A percentile compares a stretch with the other conserved stretches of the same genome.
phyloP scores from a whole-genome alignment of 2,888 invertebrate species.

The Anticlea derivata region DNA sequence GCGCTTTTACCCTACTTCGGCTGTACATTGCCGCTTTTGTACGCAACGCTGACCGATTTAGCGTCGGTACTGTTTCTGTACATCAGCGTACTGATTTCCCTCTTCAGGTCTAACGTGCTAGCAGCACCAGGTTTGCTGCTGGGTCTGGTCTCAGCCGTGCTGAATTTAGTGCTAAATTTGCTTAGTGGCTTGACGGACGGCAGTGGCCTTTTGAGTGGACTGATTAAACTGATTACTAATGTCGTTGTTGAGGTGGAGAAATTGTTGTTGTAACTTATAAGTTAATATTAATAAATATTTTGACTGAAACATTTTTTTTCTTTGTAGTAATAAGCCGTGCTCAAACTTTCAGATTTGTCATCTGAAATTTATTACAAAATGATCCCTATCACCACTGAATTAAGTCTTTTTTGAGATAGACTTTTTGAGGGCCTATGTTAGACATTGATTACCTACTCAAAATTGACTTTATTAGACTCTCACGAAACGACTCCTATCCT shows the following conservation, averaged over 20 bases:
- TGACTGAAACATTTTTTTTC: background rate
- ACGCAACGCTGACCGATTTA: conserved; percentile 72
- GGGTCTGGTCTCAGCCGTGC: conserved; percentile 57
- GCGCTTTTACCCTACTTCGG: conserved; percentile 74
- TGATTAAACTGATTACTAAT: conserved; percentile 67
- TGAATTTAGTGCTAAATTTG: conserved; percentile 66
- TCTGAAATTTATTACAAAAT: no score
- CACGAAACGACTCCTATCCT: no score
- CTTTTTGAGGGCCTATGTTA: no score
- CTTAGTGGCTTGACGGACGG: conserved; percentile 69
- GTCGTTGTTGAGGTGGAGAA: conserved; percentile 72
- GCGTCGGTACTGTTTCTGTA: conserved; percentile 74
- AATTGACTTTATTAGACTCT: no score
- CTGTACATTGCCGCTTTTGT: conserved; percentile 68
- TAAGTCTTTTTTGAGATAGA: no score
- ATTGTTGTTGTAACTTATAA: conserved; percentile 49
- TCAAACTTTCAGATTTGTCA: no score
- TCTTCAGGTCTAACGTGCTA: conserved; percentile 71
- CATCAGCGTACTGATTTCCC: conserved; percentile 70
- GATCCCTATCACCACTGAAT: no score
- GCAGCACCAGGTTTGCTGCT: conserved; percentile 67
- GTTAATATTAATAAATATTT: conserved; percentile 33
- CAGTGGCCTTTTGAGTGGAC: conserved; percentile 58
- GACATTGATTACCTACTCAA: no score
- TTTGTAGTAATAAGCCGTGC: no score